Evolutionary conservation across 2,797 vertebrate species (phyloP).

Genomic region (Schizopygopsis pylzovi): DNA sequence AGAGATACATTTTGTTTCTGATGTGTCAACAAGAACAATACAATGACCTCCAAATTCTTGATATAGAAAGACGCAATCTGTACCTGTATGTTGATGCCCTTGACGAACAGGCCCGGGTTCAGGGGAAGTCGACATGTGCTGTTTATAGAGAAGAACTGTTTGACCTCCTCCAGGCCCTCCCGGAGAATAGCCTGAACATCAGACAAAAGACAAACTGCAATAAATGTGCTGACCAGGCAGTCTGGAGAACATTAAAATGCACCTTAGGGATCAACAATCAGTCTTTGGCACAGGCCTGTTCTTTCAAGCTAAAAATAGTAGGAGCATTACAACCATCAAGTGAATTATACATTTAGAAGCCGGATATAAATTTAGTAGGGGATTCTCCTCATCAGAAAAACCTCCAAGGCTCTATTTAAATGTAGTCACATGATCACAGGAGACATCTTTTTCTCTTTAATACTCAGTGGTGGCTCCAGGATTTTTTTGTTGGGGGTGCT

Average conservation of each 20-base stretch:
- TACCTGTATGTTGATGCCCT: constrained; percentile 88
- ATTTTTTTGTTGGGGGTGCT: too few relatives aligned
- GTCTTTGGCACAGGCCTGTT: background rate
- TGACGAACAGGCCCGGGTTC: constrained; percentile 90
- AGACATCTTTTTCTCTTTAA: background rate
- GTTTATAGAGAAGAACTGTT: constrained; percentile 87
- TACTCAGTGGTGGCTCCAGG: too few relatives aligned
- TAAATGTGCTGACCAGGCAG: background rate
- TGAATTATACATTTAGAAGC: background rate
- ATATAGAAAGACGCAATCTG: background rate
- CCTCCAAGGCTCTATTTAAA: background rate
- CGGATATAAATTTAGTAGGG: background rate
- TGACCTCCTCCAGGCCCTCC: constrained; percentile 87
- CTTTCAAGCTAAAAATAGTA: constrained; percentile 14
- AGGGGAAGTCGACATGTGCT: constrained; percentile 90
- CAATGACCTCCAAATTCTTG: background rate
- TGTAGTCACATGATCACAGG: background rate
- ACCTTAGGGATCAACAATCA: constrained; percentile 11
- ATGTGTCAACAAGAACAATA: background rate
- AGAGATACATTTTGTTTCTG: background rate
- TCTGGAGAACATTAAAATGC: background rate
- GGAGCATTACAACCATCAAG: background rate
- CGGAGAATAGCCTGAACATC: constrained; percentile 83
- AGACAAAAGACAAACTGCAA: constrained; percentile 33
- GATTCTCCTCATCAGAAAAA: background rate